Conservation (phyloP, 2,888 invertebrate genomes). For the Dolichomitus sp. region DNA sequence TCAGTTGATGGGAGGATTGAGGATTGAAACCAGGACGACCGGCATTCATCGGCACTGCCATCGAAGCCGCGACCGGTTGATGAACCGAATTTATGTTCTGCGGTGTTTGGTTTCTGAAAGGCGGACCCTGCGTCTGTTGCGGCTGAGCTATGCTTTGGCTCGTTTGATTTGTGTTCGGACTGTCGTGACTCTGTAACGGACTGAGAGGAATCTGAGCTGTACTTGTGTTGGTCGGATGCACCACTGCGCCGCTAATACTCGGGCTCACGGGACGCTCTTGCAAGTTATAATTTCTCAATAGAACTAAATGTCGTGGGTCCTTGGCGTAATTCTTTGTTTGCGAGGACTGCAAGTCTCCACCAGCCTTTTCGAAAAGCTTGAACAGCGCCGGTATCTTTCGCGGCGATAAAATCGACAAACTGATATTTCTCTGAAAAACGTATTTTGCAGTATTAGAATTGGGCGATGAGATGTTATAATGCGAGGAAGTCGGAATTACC, state of each 20-base stretch:
- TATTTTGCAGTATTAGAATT: neutral
- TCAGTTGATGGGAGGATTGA: slow-evolving; percentile 74
- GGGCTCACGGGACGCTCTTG: slow-evolving; percentile 91
- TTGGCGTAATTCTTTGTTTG: slow-evolving; percentile 97
- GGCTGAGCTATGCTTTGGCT: slow-evolving; percentile 81
- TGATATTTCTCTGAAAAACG: slow-evolving; percentile 91
- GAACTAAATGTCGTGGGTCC: slow-evolving; percentile 93
- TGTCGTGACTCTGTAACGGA: slow-evolving; percentile 88
- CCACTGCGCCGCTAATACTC: slow-evolving; percentile 87
- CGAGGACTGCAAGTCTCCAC: slow-evolving; percentile 93
- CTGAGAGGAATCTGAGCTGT: slow-evolving; percentile 86
- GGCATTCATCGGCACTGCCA: slow-evolving; percentile 80
- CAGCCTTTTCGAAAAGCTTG: slow-evolving; percentile 96
- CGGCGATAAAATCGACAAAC: slow-evolving; percentile 95
- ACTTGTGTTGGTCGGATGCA: slow-evolving; percentile 77
- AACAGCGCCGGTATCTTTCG: slow-evolving; percentile 95
- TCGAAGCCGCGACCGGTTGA: slow-evolving; percentile 79
- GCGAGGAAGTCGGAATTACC: slow-evolving; percentile 83
- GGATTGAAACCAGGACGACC: slow-evolving; percentile 83
- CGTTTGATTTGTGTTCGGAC: slow-evolving; percentile 87
- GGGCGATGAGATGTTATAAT: neutral
- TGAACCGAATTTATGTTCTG: slow-evolving; percentile 80
- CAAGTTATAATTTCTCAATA: slow-evolving; percentile 86
- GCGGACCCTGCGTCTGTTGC: slow-evolving; percentile 84
- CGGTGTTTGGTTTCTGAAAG: slow-evolving; percentile 84